These are phyloP conservation scores for Sturnus vulgaris DNA, from an alignment of 2,113 vertebrate genomes.

Conservation along the genomic window DNA sequence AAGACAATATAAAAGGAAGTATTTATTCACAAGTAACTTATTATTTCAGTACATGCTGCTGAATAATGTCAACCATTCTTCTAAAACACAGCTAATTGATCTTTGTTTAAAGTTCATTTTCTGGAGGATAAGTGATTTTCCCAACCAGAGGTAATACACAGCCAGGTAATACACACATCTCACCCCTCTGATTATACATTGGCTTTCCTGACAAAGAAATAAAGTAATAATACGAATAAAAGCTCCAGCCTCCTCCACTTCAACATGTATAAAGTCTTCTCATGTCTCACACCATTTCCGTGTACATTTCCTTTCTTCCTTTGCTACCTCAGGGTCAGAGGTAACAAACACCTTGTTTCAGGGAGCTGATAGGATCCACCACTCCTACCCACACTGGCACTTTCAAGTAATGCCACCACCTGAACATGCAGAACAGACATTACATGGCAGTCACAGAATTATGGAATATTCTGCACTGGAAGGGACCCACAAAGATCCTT, in stretches of 20 bases:
- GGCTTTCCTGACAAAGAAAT: neutral
- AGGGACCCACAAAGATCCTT: neutral
- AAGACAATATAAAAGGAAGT: neutral
- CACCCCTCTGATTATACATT: neutral
- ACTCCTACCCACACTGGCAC: rapidly evolving
- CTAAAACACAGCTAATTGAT: neutral
- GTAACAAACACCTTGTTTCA: neutral
- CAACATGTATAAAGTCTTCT: neutral
- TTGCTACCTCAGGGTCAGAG: neutral
- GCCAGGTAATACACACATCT: neutral
- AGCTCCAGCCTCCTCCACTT: neutral
- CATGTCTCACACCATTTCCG: neutral
- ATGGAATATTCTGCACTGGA: neutral
- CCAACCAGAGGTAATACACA: neutral
- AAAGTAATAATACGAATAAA: neutral
- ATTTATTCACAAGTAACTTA: neutral
- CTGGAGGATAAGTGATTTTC: neutral
- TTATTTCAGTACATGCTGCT: neutral
- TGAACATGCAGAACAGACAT: neutral
- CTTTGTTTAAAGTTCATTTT: neutral
- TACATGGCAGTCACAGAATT: neutral
- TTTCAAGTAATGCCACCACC: neutral
- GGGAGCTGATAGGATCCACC: neutral
- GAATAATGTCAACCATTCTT: neutral
- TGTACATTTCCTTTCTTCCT: neutral